These are phyloP conservation scores for Alcedo atthis DNA, from an alignment of 2,797 vertebrate species.

Conservation along the genomic window DNA sequence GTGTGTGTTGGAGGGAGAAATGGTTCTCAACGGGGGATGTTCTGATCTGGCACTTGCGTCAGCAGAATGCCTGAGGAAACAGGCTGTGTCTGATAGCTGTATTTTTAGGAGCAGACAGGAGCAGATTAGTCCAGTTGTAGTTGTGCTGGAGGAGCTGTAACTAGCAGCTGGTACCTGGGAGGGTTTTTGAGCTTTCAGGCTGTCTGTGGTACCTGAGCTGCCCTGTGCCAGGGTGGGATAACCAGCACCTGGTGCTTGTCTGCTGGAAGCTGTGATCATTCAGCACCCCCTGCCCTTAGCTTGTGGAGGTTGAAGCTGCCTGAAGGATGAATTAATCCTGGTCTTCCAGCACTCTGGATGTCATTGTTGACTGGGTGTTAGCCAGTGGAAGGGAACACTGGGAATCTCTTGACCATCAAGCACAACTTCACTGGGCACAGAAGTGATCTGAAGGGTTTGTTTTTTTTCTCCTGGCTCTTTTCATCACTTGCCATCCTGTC, in stretches of 20 bases:
- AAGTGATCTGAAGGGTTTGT: neutral
- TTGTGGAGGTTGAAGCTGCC: neutral
- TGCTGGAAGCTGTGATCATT: neutral
- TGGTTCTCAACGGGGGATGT: neutral
- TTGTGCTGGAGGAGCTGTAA: neutral
- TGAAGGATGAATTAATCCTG: neutral
- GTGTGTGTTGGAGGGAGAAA: fast-evolving
- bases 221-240: neutral
- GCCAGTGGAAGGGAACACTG: neutral
- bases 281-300: neutral
- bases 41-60: neutral
- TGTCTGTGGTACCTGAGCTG: neutral
- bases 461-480: neutral
- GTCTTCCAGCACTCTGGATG: neutral
- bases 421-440: neutral
- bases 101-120: constrained; percentile 9
- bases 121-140: neutral
- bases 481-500: neutral
- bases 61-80: neutral
- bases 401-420: neutral
- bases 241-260: neutral
- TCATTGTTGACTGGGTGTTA: neutral
- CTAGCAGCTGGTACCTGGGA: neutral
- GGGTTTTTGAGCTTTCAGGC: neutral
- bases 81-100: neutral